phyloP scores from a whole-genome alignment of 1,140 invertebrate genomes.

The Caenorhabditis brenneri region DNA sequence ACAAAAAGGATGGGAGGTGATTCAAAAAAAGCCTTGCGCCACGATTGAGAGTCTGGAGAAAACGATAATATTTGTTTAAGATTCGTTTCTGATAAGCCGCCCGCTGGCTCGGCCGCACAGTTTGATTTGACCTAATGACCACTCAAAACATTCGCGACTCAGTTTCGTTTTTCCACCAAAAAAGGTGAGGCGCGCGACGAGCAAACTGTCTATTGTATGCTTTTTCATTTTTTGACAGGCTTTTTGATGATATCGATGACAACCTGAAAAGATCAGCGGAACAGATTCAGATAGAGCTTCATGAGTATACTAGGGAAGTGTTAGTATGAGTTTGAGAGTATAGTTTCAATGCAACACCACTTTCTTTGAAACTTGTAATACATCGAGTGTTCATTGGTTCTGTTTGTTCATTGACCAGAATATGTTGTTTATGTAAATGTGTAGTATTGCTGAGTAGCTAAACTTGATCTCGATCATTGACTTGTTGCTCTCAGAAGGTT shows the following conservation, averaged over 20 bases:
- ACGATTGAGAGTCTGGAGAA: conserved; percentile 22
- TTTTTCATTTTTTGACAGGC: conserved; percentile 37
- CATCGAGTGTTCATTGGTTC: background rate
- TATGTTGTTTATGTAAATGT: background rate
- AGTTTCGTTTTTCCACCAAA: background rate
- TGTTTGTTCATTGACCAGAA: background rate
- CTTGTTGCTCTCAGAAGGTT: background rate
- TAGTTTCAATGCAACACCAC: background rate
- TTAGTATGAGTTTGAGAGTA: no score
- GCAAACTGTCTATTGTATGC: conserved; percentile 12
- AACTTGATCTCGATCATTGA: background rate
- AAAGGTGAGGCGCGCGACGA: background rate
- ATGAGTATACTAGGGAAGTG: no score
- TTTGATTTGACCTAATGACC: conserved; percentile 23
- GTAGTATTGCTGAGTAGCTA: background rate
- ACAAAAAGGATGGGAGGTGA: background rate
- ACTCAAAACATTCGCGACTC: conserved; percentile 16
- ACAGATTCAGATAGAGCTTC: background rate
- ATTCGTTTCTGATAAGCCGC: conserved; percentile 40
- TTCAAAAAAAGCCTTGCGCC: conserved; percentile 27
- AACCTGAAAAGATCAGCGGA: background rate
- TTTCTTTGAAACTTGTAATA: background rate
- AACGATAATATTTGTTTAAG: conserved; percentile 30
- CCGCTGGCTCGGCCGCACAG: background rate
- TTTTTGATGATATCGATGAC: background rate